A percentile compares a stretch with the other conserved stretches of the same genome.
phyloP scores from a whole-genome alignment of 2,888 invertebrate species.

The Heliconius ismenius region DNA sequence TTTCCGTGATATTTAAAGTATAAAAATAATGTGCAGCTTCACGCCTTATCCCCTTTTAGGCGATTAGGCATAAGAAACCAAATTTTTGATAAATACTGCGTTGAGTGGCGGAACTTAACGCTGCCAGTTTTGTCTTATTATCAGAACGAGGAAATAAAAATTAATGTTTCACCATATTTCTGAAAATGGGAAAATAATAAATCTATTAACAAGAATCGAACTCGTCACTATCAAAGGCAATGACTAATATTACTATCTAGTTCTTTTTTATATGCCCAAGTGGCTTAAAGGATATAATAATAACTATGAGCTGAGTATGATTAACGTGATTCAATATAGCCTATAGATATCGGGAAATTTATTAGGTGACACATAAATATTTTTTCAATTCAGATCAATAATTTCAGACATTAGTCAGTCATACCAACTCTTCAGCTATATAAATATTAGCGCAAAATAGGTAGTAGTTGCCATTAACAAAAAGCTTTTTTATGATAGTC shows the following conservation, averaged over 20 bases:
- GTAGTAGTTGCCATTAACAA: slow-evolving; percentile 14
- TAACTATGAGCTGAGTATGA: no score
- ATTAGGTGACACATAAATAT: not conserved
- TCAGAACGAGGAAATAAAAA: no score
- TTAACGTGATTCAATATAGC: not conserved
- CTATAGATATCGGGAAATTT: not conserved
- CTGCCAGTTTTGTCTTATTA: not conserved
- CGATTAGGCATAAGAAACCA: no score
- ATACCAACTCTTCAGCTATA: not conserved
- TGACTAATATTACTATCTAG: not conserved
- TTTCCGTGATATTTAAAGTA: not conserved
- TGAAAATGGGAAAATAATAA: not conserved
- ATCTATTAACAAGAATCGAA: not conserved
- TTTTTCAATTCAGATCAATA: not conserved
- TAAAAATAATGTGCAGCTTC: not conserved
- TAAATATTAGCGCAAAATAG: no score
- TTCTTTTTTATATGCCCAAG: no score
- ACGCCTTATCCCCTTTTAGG: no score
- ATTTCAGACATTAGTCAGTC: not conserved
- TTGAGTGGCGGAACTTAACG: not conserved
- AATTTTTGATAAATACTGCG: not conserved
- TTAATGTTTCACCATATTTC: not conserved
- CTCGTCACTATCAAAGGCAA: not conserved
- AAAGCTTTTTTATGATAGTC: slow-evolving; percentile 14
- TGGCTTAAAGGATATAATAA: no score